phyloP scores from a whole-genome alignment of 2,113 vertebrate species.

The Pteronura brasiliensis region DNA sequence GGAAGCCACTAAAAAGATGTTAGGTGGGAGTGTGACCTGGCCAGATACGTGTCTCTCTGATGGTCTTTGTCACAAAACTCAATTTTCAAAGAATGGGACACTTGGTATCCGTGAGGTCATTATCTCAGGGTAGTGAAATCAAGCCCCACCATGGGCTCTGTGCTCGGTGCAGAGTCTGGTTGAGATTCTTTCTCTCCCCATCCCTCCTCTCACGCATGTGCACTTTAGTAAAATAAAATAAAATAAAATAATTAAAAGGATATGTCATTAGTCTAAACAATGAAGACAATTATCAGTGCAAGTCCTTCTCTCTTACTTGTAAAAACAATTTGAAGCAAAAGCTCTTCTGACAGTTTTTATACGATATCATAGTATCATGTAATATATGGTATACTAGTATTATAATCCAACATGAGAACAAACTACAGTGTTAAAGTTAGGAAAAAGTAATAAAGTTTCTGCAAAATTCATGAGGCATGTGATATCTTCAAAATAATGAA shows the following conservation, averaged over 20 bases:
- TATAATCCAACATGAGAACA: neutral
- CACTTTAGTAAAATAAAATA: neutral
- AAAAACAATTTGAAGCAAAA: neutral
- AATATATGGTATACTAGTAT: neutral
- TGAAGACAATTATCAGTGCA: neutral
- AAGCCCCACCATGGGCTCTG: neutral
- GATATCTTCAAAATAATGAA: neutral
- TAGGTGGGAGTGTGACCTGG: neutral
- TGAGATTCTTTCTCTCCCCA: neutral
- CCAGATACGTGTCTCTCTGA: neutral
- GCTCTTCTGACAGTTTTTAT: neutral
- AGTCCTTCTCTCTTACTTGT: neutral
- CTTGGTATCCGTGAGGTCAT: neutral
- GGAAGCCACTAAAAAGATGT: neutral
- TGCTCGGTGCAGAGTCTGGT: neutral
- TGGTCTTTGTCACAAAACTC: neutral
- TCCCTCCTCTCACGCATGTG: accelerated
- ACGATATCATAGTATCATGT: neutral
- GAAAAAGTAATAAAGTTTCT: slow-evolving; percentile 3
- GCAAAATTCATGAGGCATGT: neutral
- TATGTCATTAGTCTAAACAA: neutral
- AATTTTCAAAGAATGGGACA: neutral
- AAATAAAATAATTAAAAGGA: neutral
- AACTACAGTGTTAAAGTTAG: neutral
- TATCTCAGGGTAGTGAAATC: neutral